Conservation (phyloP, 2,888 invertebrate species). For the Liodrosophila aerea region DNA sequence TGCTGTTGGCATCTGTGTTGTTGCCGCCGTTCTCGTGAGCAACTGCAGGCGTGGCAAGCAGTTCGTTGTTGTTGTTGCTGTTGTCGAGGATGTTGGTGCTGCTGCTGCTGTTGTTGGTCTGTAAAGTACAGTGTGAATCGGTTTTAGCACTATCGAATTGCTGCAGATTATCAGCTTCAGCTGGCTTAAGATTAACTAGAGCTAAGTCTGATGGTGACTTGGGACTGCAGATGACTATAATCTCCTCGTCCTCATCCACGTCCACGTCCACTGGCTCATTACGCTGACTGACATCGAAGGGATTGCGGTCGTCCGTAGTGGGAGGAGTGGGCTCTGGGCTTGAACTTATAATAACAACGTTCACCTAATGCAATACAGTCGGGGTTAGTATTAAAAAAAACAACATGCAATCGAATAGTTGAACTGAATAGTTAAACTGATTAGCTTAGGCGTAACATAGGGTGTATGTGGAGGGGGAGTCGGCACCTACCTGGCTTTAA, state of each 20-base stretch:
- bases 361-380: background rate
- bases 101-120: slow-evolving; percentile 63
- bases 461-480: no score
- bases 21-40: slow-evolving; percentile 38
- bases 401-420: no score
- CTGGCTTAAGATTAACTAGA: slow-evolving; percentile 41
- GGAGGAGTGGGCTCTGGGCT: no score
- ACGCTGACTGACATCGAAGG: no score
- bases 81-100: slow-evolving; percentile 24
- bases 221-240: slow-evolving; percentile 66
- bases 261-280: slow-evolving; percentile 20
- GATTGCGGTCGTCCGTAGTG: no score
- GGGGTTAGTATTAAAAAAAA: slow-evolving; percentile 2
- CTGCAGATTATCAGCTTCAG: slow-evolving; percentile 22
- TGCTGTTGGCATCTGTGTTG: slow-evolving; percentile 22
- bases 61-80: slow-evolving; percentile 9
- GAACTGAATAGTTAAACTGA: no score
- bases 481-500: slow-evolving; percentile 80
- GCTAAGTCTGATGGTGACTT: background rate
- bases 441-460: no score
- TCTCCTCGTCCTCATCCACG: slow-evolving; percentile 55
- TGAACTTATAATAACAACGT: no score
- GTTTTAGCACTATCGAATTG: slow-evolving; percentile 54
- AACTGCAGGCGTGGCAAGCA: slow-evolving; percentile 47
- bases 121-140: slow-evolving; percentile 61